A percentile compares a stretch with the other conserved stretches of the same genome.
Conservation (phyloP, 1,140 invertebrate species). For the Platyscapa corneri region DNA sequence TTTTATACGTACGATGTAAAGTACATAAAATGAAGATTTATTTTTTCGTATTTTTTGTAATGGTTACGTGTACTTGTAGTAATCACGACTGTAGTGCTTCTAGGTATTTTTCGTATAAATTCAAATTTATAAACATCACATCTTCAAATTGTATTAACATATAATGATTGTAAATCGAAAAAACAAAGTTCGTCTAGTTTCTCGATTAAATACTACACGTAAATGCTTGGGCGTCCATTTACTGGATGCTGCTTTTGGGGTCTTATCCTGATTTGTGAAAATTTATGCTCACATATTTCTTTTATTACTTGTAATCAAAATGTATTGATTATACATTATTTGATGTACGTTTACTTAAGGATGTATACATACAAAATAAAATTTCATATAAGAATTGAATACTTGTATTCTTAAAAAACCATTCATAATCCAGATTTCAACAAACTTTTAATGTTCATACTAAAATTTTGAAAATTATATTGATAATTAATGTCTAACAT, state of each 20-base stretch:
- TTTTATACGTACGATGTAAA: conserved; percentile 3
- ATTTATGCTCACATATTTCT: conserved; percentile 19
- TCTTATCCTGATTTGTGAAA: conserved; percentile 26
- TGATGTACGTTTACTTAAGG: conserved; percentile 25
- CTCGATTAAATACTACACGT: not conserved
- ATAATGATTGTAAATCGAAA: not conserved
- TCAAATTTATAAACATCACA: conserved; percentile 7
- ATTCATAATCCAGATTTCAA: too few species aligned
- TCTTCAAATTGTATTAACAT: not conserved
- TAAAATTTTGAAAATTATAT: not conserved
- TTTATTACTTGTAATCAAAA: conserved; percentile 24
- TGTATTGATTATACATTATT: conserved; percentile 31
- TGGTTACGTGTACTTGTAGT: not conserved
- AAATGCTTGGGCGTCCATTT: conserved; percentile 60
- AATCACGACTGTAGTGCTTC: not conserved
- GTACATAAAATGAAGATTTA: conserved; percentile 22
- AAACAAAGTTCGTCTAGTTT: not conserved
- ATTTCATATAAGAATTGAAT: conserved; percentile 17
- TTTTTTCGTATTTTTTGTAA: not conserved
- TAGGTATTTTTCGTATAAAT: not conserved
- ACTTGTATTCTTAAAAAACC: not conserved
- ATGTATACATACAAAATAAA: conserved; percentile 47
- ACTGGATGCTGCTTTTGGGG: conserved; percentile 64
- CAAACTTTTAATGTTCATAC: not conserved
- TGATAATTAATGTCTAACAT: too few species aligned